Base-by-base conservation (phyloP, 2,888 invertebrate genomes). In the Laspeyria flexula region DNA sequence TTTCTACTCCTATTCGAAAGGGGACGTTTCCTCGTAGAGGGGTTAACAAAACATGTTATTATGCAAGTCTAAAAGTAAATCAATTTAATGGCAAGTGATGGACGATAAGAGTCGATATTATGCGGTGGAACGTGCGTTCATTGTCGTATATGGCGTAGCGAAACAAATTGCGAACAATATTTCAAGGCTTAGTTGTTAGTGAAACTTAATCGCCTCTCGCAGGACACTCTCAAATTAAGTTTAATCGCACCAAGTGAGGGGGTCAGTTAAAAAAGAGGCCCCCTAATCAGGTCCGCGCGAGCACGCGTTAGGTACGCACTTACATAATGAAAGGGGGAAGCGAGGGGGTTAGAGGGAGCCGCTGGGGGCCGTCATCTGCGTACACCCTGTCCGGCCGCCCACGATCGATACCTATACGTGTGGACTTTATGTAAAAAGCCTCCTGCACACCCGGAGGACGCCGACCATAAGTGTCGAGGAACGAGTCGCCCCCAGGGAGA, bases 351-450 rank as follows among this genome's bases (percentile, higher is more conserved):
- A 67, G 76, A 69, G 75, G 71, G 81, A 73, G 77, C 70, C 60
- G 69, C 65, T 71, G 73, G 83, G 86, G 88, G 86, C 84, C 90
- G 90, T 90, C 90, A 91, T 91, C 91, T 91, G 91, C 91, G 90
- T 92, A 91, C 90, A 79, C 88, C 88, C 88, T 87, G 91, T 86
- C 90, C 90, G 80, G 89, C 90, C 85, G 84, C 88, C 89, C 88
- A 74, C 89, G 90, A 90, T 90, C 90, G 89, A 90, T 91, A 90
- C 88, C 88, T 90, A 90, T 90, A 91, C 90, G 90, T 90, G 90
- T 90, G 90, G 91, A 91, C 90, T 91, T 91, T 91, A 91, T 91
- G 91, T 91, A 91, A 91, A 91, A 91, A 91, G 90, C 89, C 88
- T 89, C 90, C 89, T 89, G 90, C 88, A 90, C 89, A 85, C 88